Percentiles rank a stretch among this genome's conserved stretches.
These are phyloP conservation scores for Therioaphis trifolii DNA, from an alignment of 2,888 invertebrate genomes.

Conservation along the genomic window DNA sequence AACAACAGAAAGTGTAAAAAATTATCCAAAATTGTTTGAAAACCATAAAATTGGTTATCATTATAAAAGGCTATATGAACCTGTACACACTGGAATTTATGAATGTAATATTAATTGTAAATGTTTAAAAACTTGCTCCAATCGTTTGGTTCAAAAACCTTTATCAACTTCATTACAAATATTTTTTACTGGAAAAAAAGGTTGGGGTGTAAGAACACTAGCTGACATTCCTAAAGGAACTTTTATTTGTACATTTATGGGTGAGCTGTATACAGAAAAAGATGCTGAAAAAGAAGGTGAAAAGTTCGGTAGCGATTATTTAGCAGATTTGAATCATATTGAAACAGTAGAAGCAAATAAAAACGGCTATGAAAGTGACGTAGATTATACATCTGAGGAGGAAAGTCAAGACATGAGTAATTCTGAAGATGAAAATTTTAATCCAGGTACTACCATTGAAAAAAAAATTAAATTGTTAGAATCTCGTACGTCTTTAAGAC, in stretches of 20 bases:
- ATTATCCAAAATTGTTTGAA: constrained; percentile 66
- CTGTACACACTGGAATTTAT: constrained; percentile 91
- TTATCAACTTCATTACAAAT: constrained; percentile 89
- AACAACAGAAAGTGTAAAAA: constrained; percentile 77
- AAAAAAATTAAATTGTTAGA: background rate
- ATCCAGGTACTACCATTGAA: constrained; percentile 56
- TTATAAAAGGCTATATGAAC: constrained; percentile 83
- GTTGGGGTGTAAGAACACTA: constrained; percentile 95
- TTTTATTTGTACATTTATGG: constrained; percentile 96
- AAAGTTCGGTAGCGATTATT: constrained; percentile 93
- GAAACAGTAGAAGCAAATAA: constrained; percentile 89
- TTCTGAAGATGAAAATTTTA: constrained; percentile 27
- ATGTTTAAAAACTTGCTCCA: constrained; percentile 86
- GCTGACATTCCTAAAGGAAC: constrained; percentile 95
- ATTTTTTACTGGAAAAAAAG: constrained; percentile 92
- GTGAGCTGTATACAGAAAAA: constrained; percentile 89
- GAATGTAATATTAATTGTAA: constrained; percentile 95
- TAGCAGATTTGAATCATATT: constrained; percentile 96
- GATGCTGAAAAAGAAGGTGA: constrained; percentile 83
- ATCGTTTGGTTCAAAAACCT: constrained; percentile 95
- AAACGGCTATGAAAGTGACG: constrained; percentile 74
- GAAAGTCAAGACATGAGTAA: background rate
- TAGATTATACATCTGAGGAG: constrained; percentile 67
- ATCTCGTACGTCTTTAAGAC: background rate
- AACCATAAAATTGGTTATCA: constrained; percentile 79